A percentile compares a stretch with the other conserved stretches of the same genome.
These are phyloP conservation scores for Momotus momota DNA, from an alignment of 2,797 vertebrate species.

Conservation along the genomic window DNA sequence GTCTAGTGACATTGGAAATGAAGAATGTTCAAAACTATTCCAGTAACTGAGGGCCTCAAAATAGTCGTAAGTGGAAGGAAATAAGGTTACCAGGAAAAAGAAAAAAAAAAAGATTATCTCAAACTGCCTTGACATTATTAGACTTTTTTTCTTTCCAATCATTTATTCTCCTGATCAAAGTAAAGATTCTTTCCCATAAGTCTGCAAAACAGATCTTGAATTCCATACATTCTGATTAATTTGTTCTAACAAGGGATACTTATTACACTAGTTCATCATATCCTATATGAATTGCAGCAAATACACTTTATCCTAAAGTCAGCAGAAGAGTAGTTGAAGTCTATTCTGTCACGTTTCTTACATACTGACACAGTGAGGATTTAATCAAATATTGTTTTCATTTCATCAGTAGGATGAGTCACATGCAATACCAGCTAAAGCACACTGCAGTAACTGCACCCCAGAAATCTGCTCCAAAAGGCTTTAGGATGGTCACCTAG, in stretches of 20 bases:
- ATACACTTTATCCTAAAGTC: background rate
- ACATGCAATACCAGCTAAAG: background rate
- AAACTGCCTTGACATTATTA: background rate
- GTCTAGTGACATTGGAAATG: background rate
- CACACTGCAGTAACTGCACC: background rate
- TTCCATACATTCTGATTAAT: background rate
- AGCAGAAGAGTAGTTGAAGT: background rate
- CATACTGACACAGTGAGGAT: background rate
- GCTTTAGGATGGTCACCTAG: background rate
- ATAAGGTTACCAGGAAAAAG: background rate
- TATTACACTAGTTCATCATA: background rate
- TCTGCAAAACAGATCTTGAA: background rate
- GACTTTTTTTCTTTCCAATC: background rate
- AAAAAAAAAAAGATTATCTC: background rate
- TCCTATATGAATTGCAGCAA: background rate
- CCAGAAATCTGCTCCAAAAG: background rate
- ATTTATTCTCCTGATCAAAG: background rate
- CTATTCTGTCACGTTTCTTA: background rate
- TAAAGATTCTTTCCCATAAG: background rate
- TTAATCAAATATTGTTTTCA: background rate
- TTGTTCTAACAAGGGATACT: background rate
- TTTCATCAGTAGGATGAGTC: background rate
- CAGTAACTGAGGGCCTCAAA: background rate
- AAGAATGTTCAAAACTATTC: background rate
- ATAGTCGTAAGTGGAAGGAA: slow-evolving; percentile 3